phyloP scores from a whole-genome alignment of 2,797 vertebrate genomes.

The Melanotaenia nigrans region DNA sequence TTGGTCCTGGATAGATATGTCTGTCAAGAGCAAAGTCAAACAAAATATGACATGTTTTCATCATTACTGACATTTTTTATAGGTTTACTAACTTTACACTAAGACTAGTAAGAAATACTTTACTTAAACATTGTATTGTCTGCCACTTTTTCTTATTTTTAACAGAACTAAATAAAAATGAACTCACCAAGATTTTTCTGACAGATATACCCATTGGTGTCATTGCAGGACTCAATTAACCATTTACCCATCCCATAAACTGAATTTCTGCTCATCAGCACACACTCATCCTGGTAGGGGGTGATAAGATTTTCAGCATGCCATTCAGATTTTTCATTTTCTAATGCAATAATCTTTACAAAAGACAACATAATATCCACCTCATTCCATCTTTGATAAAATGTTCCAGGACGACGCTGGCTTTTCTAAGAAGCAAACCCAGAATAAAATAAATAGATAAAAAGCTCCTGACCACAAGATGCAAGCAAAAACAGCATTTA shows the following conservation, averaged over 20 bases:
- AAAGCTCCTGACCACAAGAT: neutral
- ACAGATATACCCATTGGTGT: slow-evolving; percentile 75
- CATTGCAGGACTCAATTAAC: slow-evolving; percentile 72
- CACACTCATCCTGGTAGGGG: slow-evolving; percentile 65
- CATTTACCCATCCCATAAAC: slow-evolving; percentile 65
- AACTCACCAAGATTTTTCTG: slow-evolving; percentile 68
- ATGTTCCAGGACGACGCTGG: slow-evolving; percentile 44
- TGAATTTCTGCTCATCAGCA: slow-evolving; percentile 44
- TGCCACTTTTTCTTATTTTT: too few species aligned
- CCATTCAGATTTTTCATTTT: neutral
- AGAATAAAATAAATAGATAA: neutral
- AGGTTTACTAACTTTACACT: neutral
- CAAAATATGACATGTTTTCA: neutral
- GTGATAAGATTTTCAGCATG: neutral
- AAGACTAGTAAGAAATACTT: neutral
- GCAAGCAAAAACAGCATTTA: neutral
- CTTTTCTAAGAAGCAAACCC: slow-evolving; percentile 47
- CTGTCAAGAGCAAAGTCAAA: slow-evolving; percentile 44
- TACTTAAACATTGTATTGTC: too few species aligned
- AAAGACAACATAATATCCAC: slow-evolving; percentile 48
- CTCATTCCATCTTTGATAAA: slow-evolving; percentile 73
- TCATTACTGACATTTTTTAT: neutral
- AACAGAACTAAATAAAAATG: neutral
- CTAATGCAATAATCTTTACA: neutral
- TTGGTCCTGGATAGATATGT: neutral